Base-by-base conservation (phyloP, 2,113 vertebrate species). In the Oenanthe oenanthe region DNA sequence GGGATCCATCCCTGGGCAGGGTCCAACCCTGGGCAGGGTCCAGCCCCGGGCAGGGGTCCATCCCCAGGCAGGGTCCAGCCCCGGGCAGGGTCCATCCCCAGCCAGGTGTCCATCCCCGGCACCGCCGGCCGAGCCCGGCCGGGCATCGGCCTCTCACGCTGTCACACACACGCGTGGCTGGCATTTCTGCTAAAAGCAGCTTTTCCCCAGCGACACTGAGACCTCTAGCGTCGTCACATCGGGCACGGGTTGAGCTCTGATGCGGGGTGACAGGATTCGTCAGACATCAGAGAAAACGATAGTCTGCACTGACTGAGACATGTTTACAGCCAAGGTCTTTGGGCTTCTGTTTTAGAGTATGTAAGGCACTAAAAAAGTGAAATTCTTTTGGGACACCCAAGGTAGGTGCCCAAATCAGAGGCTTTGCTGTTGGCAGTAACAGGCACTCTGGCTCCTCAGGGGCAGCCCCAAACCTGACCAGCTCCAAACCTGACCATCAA, bases 21-120 rank as follows among this genome's bases (percentile, higher is more conserved):
- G 24, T 56, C 38, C 56, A 1, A 32, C 16, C 24, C 58, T 9
- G 1, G 68, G 40, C 40, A 40, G 40, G 40, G 40, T 40, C 40
- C 40, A 40, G 40, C 10, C 40, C 40, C 10, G 40, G 53, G 3
- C 0, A 6, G 26, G 34, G 20, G n/a, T 56, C 38, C 56, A 1
- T 34, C 16, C 24, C 58, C 9, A 1, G 68, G 3, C 0, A 6
- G 26, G 34, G 24, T 56, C 38, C 56, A 1, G 38, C 16, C 24
- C 58, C 11, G 1, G 68, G 3, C 0, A 6, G 26, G 34, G 24
- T 56, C 38, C 56, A 1, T 34, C 16, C 24, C 58, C 11, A 1
- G 68, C 3, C 0, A 6, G 26, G 34, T 32, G 24, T 56, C 38
- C 51, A 1, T 34, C 13, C 24, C 58, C 11, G 1, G 68, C 56